Base-by-base conservation (phyloP, 1,140 invertebrate genomes). In the Drosophila bocqueti region DNA sequence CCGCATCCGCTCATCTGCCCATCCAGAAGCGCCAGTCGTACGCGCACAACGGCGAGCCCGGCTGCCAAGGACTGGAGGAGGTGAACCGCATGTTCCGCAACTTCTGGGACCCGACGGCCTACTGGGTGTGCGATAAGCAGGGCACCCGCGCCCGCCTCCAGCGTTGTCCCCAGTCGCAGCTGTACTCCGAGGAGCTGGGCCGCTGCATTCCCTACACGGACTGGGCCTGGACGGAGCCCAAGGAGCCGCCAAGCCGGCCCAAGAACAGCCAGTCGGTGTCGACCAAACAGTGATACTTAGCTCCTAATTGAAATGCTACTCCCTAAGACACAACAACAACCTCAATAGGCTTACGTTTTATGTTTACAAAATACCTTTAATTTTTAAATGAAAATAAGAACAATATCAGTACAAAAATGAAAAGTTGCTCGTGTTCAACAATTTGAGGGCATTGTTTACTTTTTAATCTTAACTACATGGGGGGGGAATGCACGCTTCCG, bases 51-150 rank as follows among this genome's bases (percentile, higher is more conserved):
- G 91, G 91, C 34, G 91, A 92, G 29, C 91, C 91, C 40, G 91
- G 91, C 34, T 92, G 91, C 59, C 76, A 92, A 47, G 91, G 90
- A 8, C 67, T 89, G 45, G 91, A 91, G 10, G 91, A 92, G 54
- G 55, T 92, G 45, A 91, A 92, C 52, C 81, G 81, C 57, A 87
- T 92, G 83, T 92, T 91, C 60, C 85, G 91, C 8, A 87, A 92
- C 42, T 92, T 85, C 69, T 92, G 91, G 91, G 91, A 92, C 79
- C 91, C 91, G 24, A 92, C 91, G 6, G 76, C 85, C 0, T 92
- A 91, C 67, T 92, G 91, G 91, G 76, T 85, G 52, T 92, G 91
- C 61, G 91, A 92, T 4, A 83, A 66, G 69, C 85, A 85, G 61
- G 91, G 91, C 15, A 79, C 80, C 8, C 83, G 75, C 1, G 91